These are phyloP conservation scores for Linepithema humile DNA, from an alignment of 1,140 invertebrate genomes.

Conservation along the genomic window DNA sequence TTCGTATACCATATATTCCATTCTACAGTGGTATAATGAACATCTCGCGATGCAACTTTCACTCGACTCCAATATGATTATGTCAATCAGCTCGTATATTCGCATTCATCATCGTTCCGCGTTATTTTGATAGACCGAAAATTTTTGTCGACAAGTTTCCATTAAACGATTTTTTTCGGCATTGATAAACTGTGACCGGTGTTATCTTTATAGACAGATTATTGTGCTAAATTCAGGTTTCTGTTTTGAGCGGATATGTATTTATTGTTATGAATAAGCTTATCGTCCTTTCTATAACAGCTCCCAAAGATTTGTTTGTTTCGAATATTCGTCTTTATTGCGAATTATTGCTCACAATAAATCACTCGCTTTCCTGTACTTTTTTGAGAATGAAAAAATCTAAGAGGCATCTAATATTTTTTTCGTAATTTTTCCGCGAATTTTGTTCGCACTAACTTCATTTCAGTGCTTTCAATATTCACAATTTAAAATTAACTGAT, in stretches of 20 bases:
- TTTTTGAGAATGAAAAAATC: too few relatives aligned
- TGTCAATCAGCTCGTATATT: not conserved
- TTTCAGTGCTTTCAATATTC: too few relatives aligned
- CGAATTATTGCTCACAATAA: not conserved
- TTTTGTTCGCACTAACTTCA: too few relatives aligned
- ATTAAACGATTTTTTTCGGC: not conserved
- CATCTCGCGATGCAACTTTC: not conserved
- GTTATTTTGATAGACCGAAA: not conserved
- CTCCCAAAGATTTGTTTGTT: too few relatives aligned
- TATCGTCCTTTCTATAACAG: too few relatives aligned
- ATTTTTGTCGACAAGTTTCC: not conserved
- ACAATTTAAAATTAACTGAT: too few relatives aligned
- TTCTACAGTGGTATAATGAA: not conserved
- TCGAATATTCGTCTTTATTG: too few relatives aligned
- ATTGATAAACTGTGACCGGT: not conserved
- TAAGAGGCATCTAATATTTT: too few relatives aligned
- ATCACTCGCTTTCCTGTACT: too few relatives aligned
- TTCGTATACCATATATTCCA: not conserved
- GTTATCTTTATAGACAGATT: constrained; percentile 3
- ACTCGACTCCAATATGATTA: not conserved
- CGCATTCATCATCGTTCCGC: not conserved
- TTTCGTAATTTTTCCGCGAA: too few relatives aligned
- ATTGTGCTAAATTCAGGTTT: not conserved
- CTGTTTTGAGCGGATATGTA: not conserved
- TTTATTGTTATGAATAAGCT: not conserved